A percentile compares a stretch with the other conserved stretches of the same genome.
Conservation (phyloP, 2,113 vertebrate genomes). For the Sceloporus undulatus region DNA sequence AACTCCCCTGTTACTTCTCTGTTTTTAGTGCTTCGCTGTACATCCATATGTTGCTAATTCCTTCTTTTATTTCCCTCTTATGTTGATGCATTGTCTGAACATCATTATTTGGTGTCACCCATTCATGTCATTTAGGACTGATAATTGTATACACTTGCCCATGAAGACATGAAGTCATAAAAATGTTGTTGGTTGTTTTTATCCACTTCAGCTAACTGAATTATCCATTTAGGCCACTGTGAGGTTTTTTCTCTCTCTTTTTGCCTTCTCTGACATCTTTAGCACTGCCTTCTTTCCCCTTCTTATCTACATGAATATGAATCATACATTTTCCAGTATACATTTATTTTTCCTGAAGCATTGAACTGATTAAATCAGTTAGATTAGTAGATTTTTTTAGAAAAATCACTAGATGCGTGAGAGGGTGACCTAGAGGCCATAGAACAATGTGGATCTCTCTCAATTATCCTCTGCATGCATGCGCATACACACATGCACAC, state of each 20-base stretch:
- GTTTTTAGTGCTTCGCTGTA: too few species aligned
- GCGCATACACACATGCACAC: too few species aligned
- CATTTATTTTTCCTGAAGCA: not conserved
- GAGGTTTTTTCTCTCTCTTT: not conserved
- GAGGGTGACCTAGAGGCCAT: not conserved
- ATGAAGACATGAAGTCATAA: not conserved
- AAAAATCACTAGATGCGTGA: not conserved
- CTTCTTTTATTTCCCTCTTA: not conserved
- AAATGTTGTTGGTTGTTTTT: not conserved
- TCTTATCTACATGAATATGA: not conserved
- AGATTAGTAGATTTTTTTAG: not conserved
- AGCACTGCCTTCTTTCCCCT: not conserved
- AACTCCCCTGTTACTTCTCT: too few species aligned
- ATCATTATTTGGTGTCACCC: not conserved
- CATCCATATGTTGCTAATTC: not conserved
- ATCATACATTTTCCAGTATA: not conserved
- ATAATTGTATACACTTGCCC: not conserved
- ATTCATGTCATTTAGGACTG: too few species aligned
- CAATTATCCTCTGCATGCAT: too few species aligned
- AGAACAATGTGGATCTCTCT: not conserved
- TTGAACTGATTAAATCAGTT: not conserved
- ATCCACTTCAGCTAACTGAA: not conserved
- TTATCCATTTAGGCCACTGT: not conserved
- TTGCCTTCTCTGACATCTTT: not conserved
- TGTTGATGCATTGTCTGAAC: not conserved